These are phyloP conservation scores for Capricornis sumatraensis DNA, from an alignment of 2,113 vertebrate species.

Conservation along the genomic window DNA sequence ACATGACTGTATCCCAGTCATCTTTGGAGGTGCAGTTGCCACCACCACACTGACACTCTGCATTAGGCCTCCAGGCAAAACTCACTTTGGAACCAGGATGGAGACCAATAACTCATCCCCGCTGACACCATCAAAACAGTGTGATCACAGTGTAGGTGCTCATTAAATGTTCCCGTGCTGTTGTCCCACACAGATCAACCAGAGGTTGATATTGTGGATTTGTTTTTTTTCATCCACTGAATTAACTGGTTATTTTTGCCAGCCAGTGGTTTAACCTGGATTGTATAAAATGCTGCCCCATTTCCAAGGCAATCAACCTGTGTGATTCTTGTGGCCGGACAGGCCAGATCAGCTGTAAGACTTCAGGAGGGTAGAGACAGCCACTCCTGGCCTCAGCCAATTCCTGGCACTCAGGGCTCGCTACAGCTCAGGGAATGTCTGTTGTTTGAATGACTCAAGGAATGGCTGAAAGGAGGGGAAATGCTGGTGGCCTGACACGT, in stretches of 20 bases:
- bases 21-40: neutral
- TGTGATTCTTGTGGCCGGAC: neutral
- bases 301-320: slow-evolving; percentile 25
- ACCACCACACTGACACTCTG: neutral
- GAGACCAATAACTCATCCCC: neutral
- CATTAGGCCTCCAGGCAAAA: neutral
- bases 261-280: neutral
- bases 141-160: neutral
- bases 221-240: neutral
- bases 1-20: neutral
- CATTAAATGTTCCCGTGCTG: neutral
- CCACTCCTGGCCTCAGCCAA: neutral
- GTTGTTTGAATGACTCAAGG: neutral
- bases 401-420: neutral
- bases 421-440: neutral
- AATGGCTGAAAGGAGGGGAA: neutral
- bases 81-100: neutral
- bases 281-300: neutral
- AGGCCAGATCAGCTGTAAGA: neutral
- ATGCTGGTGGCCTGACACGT: neutral
- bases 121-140: neutral
- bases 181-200: neutral
- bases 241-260: slow-evolving; percentile 49
- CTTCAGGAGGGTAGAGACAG: neutral
- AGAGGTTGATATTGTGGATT: neutral